Evolutionary conservation across 2,888 invertebrate genomes (phyloP), one percentile per base, ranked within the genome.

Genomic region (Folsomia manolachei): DNA sequence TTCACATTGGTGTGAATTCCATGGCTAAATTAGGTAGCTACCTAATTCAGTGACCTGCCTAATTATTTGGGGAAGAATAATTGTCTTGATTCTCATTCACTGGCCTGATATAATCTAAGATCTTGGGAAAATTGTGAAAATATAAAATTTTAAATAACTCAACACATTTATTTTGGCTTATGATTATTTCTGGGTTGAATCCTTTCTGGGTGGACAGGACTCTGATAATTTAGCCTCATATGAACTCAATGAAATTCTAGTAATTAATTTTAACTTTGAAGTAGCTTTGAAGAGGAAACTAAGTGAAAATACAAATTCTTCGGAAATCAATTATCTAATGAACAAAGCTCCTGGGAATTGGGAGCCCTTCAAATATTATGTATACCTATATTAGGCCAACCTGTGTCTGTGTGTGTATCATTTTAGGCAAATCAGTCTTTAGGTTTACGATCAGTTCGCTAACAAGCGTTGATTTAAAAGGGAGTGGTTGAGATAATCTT

Each of bases 381-480:
- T n/a, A n/a, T n/a, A n/a, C n/a, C 39, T 23, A 62, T 23, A 62
- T 62, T 62, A 62, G 62, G 62, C 62, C 62, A 19, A 62, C 62
- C 24, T 24, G 2, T 62, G 62, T 21, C n/a, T n/a, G n/a, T n/a
- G n/a, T n/a, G n/a, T n/a, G n/a, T n/a, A n/a, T n/a, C n/a, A n/a
- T n/a, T n/a, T 56, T n/a, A 19, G 62, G 62, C 62, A 62, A 62
- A 62, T 62, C 62, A 62, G 62, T 62, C 62, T 62, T 62, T 24
- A 62, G 25, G 62, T 21, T 62, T 62, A 25, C 62, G 14, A 24
- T 39, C 39, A 39, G 39, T 39, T 39, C 14, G 39, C 39, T 4
- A 39, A 39, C 14, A 39, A 39, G 39, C 39, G 39, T 39, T 39
- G 39, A 39, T n/a, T n/a, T n/a, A 14, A 39, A 39, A 39, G 39